Conservation (phyloP, 2,113 vertebrate genomes). For the Archocentrus centrarchus region DNA sequence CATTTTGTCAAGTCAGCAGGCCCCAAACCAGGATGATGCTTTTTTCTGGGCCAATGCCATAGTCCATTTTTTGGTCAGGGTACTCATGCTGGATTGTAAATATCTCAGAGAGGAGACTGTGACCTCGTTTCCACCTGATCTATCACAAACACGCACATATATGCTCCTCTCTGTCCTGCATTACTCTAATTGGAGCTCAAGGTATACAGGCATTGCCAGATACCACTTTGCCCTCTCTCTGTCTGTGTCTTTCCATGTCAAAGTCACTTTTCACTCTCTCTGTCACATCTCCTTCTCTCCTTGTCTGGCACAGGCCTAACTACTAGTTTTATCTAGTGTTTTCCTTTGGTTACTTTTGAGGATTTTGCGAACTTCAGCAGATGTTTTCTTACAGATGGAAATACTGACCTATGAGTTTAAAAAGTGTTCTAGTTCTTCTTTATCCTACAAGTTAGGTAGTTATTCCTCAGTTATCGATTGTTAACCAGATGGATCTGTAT, state of each 20-base stretch:
- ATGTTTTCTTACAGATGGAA: not conserved
- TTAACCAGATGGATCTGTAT: slow-evolving; percentile 19
- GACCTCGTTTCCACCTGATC: slow-evolving; percentile 70
- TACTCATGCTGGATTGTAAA: slow-evolving; percentile 66
- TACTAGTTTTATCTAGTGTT: not conserved
- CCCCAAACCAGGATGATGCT: slow-evolving; percentile 30
- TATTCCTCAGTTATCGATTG: not conserved
- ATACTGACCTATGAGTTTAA: not conserved
- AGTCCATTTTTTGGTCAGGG: slow-evolving; percentile 36
- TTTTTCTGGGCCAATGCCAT: slow-evolving; percentile 2
- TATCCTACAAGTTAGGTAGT: not conserved
- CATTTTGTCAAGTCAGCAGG: slow-evolving; percentile 66
- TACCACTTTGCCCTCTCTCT: slow-evolving; percentile 6
- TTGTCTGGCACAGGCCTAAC: slow-evolving; percentile 5
- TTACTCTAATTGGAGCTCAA: slow-evolving; percentile 71
- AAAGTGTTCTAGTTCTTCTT: not conserved
- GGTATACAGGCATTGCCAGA: slow-evolving; percentile 42
- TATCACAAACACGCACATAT: slow-evolving; percentile 29
- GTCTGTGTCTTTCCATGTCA: slow-evolving; percentile 37
- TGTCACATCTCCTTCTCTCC: slow-evolving; percentile 9
- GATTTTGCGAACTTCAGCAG: not conserved
- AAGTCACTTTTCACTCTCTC: slow-evolving; percentile 43
- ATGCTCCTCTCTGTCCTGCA: slow-evolving; percentile 50
- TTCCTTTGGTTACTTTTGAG: not conserved
- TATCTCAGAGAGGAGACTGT: slow-evolving; percentile 64